Conservation (phyloP, 2,797 vertebrate genomes). For the Molossus molossus region DNA sequence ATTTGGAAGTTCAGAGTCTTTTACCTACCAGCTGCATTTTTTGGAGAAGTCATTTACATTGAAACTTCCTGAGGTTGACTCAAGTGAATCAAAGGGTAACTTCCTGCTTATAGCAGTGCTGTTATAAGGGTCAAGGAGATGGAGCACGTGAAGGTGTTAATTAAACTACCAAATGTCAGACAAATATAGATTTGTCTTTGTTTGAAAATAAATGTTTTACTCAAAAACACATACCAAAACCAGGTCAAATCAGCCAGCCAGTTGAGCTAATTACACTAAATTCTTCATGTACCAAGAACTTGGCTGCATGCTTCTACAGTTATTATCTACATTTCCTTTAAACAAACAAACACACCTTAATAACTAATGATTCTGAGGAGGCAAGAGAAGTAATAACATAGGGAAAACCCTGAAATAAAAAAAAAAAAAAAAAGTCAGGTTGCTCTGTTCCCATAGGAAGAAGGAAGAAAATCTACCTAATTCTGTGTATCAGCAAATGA, state of each 20-base stretch:
- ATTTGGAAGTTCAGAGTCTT: not conserved
- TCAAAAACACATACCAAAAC: not conserved
- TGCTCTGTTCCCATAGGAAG: rapidly evolving
- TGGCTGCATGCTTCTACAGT: not conserved
- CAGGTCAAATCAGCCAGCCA: conserved; percentile 9
- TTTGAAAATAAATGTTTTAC: not conserved
- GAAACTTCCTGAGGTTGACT: not conserved
- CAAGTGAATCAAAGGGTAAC: not conserved
- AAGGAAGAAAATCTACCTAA: not conserved
- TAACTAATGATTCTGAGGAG: conserved; percentile 25
- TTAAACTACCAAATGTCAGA: not conserved
- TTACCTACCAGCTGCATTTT: not conserved
- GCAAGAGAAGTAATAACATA: not conserved
- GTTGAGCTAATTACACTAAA: not conserved
- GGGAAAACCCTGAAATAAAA: not conserved
- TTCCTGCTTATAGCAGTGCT: not conserved
- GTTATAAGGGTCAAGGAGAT: not conserved
- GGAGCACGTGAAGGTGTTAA: not conserved
- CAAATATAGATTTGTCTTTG: conserved; percentile 19
- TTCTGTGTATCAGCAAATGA: not conserved
- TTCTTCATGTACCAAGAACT: not conserved
- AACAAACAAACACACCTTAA: not conserved
- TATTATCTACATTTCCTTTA: conserved; percentile 44
- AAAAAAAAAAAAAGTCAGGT: not conserved
- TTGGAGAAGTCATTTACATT: not conserved